Percentiles rank a stretch among this genome's conserved stretches.
Conservation (phyloP, 2,888 invertebrate species). For the Diarsia rubi region DNA sequence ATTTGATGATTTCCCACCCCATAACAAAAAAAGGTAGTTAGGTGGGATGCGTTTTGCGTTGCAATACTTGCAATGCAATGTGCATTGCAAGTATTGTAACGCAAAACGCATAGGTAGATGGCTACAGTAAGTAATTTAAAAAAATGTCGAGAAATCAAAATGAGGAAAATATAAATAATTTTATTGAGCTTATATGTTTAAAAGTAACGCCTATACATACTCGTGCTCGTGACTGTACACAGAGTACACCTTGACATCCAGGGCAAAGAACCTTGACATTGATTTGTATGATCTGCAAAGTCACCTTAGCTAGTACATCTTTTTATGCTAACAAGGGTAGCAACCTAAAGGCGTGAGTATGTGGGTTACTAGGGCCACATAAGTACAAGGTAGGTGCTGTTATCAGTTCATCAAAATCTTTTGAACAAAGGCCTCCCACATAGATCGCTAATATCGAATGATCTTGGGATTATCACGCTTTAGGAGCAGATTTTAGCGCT, state of each 20-base stretch:
- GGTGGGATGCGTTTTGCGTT: no score
- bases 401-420: slow-evolving; percentile 24
- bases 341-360: slow-evolving; percentile 23
- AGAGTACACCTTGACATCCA: slow-evolving; percentile 5
- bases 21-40: no score
- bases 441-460: background rate
- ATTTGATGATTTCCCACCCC: no score
- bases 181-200: background rate
- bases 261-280: slow-evolving; percentile 27
- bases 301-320: slow-evolving; percentile 32
- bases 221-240: background rate
- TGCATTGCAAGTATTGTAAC: no score
- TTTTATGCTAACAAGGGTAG: slow-evolving; percentile 28
- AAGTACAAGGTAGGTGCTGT: slow-evolving; percentile 23
- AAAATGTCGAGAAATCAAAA: no score
- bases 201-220: background rate
- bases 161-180: background rate
- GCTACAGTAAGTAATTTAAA: no score
- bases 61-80: no score
- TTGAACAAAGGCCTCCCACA: slow-evolving; percentile 30
- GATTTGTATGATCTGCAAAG: slow-evolving; percentile 7
- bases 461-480: slow-evolving; percentile 18
- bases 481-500: background rate
- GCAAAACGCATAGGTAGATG: no score
- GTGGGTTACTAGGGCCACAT: slow-evolving; percentile 41